A percentile compares a stretch with the other conserved stretches of the same genome.
These are phyloP conservation scores for Achlya flavicornis DNA, from an alignment of 2,888 invertebrate species.

Conservation along the genomic window DNA sequence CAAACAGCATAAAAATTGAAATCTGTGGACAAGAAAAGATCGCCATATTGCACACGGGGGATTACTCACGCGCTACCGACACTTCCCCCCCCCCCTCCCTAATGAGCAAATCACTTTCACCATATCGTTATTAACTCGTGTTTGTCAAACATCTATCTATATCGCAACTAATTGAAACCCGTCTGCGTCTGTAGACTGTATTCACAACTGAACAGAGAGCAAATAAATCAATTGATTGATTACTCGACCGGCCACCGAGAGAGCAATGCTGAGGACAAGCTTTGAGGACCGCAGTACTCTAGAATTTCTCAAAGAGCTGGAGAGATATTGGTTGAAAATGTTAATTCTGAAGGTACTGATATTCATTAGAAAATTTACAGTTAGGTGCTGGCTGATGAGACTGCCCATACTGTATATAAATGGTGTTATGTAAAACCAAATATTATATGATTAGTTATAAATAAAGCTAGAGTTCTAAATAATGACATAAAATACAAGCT, in stretches of 20 bases:
- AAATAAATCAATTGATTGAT: constrained; percentile 14
- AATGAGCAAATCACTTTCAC: not conserved
- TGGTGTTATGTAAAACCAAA: too few species aligned
- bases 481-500: too few species aligned
- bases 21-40: too few species aligned
- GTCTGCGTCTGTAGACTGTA: not conserved
- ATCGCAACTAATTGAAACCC: not conserved
- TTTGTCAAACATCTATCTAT: not conserved
- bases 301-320: not conserved
- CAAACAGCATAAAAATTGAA: too few species aligned
- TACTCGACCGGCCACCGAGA: not conserved
- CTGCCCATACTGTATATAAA: not conserved
- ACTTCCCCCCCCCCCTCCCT: too few species aligned
- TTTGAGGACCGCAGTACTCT: not conserved
- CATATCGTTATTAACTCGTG: not conserved
- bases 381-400: not conserved
- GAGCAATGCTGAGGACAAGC: not conserved
- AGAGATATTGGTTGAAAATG: not conserved
- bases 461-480: too few species aligned
- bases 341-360: not conserved
- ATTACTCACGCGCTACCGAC: too few species aligned
- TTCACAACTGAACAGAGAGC: constrained; percentile 9
- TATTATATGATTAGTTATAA: too few species aligned
- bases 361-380: not conserved
- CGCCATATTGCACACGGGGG: too few species aligned